Evolutionary conservation across 2,797 vertebrate genomes (phyloP).

Genomic region (Acanthornis magna): DNA sequence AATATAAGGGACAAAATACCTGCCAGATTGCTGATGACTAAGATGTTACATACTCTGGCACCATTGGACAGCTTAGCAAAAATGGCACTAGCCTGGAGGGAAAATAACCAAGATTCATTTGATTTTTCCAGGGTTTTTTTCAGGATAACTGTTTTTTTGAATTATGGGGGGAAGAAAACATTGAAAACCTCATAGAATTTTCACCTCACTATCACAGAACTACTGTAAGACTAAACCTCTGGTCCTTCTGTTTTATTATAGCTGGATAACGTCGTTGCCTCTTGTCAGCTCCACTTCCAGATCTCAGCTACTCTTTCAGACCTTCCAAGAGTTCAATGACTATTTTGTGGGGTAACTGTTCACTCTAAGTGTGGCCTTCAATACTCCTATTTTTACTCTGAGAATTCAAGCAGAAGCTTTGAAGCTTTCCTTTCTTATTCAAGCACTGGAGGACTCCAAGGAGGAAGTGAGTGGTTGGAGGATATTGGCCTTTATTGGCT

Average conservation of each 20-base stretch:
- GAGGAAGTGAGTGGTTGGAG: neutral
- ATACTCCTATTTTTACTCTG: neutral
- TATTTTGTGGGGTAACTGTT: neutral
- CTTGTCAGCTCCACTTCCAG: neutral
- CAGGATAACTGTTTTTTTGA: slow-evolving; percentile 2
- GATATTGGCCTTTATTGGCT: neutral
- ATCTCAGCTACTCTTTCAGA: neutral
- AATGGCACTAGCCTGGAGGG: neutral
- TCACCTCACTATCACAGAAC: neutral
- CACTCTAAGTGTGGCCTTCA: neutral
- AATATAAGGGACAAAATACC: slow-evolving; percentile 45
- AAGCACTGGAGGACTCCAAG: neutral
- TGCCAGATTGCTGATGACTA: slow-evolving; percentile 69
- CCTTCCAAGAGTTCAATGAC: neutral
- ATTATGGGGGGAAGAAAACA: neutral
- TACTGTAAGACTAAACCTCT: neutral
- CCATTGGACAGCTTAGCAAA: slow-evolving; percentile 46
- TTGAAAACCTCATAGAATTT: neutral
- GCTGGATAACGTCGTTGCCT: neutral
- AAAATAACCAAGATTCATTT: slow-evolving; percentile 17
- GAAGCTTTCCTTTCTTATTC: neutral
- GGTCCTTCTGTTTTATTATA: neutral
- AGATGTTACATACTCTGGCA: slow-evolving; percentile 54
- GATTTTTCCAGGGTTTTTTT: neutral
- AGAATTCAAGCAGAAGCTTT: neutral